phyloP scores from a whole-genome alignment of 2,113 vertebrate species.

The Cardinalis cardinalis region DNA sequence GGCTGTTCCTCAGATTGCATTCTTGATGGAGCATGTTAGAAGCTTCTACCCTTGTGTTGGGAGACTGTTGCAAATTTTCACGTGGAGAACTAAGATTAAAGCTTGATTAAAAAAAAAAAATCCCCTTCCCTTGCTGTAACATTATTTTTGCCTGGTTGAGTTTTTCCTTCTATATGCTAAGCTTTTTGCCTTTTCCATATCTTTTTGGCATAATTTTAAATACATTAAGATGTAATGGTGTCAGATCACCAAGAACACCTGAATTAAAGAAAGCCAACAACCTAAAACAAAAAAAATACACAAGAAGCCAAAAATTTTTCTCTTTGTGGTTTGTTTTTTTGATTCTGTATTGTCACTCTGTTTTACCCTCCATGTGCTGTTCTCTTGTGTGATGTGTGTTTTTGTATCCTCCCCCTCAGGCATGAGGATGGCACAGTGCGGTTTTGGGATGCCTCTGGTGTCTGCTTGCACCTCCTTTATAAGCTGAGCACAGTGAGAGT shows the following conservation, averaged over 20 bases:
- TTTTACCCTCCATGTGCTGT: background rate
- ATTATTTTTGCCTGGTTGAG: background rate
- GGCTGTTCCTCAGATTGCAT: background rate
- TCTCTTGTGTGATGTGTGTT: background rate
- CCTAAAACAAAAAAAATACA: background rate
- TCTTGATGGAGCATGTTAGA: background rate
- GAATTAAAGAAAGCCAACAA: background rate
- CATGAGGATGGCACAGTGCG: conserved; percentile 94
- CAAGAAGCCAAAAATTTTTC: background rate
- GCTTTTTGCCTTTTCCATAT: background rate
- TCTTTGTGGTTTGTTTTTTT: background rate
- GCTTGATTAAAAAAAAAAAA: background rate
- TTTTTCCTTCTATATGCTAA: background rate
- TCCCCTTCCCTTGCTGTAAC: background rate
- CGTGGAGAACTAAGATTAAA: background rate
- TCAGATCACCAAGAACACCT: background rate
- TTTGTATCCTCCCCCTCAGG: conserved; percentile 53
- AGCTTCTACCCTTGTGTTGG: background rate
- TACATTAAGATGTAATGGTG: background rate
- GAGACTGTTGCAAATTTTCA: background rate
- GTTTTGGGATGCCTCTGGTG: conserved; percentile 96
- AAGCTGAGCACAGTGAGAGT: conserved; percentile 90
- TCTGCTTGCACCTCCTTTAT: conserved; percentile 91
- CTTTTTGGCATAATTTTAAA: background rate
- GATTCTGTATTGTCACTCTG: background rate